Conservation (phyloP, 2,797 vertebrate genomes). For the Pseudomugil tenellus region DNA sequence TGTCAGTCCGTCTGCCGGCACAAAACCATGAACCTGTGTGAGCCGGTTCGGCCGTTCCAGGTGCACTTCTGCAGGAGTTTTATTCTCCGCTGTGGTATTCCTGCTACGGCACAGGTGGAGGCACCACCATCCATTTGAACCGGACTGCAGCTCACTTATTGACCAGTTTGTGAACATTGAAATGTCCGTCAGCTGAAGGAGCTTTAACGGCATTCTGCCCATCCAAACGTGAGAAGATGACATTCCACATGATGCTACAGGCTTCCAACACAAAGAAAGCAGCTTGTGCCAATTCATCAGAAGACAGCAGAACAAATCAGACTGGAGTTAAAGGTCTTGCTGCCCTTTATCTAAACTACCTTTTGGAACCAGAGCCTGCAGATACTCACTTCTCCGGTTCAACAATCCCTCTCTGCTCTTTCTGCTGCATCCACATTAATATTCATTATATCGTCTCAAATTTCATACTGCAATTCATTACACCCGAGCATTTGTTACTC, state of each 20-base stretch:
- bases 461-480: slow-evolving; percentile 63
- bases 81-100: slow-evolving; percentile 67
- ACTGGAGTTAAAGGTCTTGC: slow-evolving; percentile 57
- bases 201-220: slow-evolving; percentile 22
- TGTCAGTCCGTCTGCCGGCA: slow-evolving; percentile 1
- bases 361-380: slow-evolving; percentile 18
- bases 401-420: slow-evolving; percentile 19
- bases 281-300: slow-evolving; percentile 36
- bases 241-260: slow-evolving; percentile 21
- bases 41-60: no score
- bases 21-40: no score
- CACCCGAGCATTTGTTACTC: slow-evolving; percentile 42
- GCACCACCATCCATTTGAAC: slow-evolving; percentile 40
- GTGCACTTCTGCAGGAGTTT: no score
- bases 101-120: slow-evolving; percentile 69
- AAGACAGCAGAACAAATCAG: slow-evolving; percentile 43
- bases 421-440: slow-evolving; percentile 60
- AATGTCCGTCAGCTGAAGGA: slow-evolving; percentile 19
- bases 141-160: slow-evolving; percentile 1
- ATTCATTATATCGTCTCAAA: slow-evolving; percentile 66
- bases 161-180: slow-evolving; percentile 8
- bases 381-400: slow-evolving; percentile 30
- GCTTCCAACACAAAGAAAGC: slow-evolving; percentile 12
- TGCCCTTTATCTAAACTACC: slow-evolving; percentile 57
- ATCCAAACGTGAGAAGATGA: slow-evolving; percentile 13